Percentiles rank a stretch among this genome's conserved stretches.
These are phyloP conservation scores for Lathamus discolor DNA, from an alignment of 2,113 vertebrate species.

Conservation along the genomic window DNA sequence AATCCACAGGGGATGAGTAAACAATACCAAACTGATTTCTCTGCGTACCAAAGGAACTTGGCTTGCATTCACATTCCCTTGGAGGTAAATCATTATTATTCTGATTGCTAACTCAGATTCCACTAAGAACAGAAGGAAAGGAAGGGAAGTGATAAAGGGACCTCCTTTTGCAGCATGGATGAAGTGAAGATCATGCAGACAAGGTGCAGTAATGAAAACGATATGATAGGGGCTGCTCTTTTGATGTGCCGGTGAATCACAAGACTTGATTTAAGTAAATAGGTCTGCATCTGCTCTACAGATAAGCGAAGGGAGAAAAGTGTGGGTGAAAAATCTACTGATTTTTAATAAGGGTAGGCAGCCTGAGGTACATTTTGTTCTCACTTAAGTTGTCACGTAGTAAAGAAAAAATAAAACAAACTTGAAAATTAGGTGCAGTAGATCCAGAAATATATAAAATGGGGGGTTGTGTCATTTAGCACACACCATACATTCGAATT, in stretches of 20 bases:
- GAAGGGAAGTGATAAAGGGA: not conserved
- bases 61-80: slow-evolving; percentile 55
- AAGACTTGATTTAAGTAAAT: slow-evolving; percentile 11
- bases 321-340: not conserved
- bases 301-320: not conserved
- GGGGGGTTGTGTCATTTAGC: not conserved
- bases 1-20: slow-evolving; percentile 62
- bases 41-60: slow-evolving; percentile 34
- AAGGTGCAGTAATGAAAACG: not conserved
- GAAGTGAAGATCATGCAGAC: not conserved
- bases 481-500: not conserved
- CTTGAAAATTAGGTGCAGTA: not conserved
- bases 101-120: slow-evolving; percentile 23
- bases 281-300: not conserved
- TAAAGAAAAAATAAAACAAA: not conserved
- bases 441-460: not conserved
- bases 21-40: slow-evolving; percentile 56
- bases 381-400: not conserved
- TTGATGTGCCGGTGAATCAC: slow-evolving; percentile 28
- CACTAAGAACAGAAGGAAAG: slow-evolving; percentile 2
- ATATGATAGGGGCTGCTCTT: slow-evolving; percentile 6
- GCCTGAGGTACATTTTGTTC: not conserved
- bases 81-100: slow-evolving; percentile 44
- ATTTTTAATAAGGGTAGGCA: slow-evolving; percentile 1
- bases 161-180: not conserved